Conservation (phyloP, 92 coral and sea anemone genomes). For the Scolanthus callimorphus region DNA sequence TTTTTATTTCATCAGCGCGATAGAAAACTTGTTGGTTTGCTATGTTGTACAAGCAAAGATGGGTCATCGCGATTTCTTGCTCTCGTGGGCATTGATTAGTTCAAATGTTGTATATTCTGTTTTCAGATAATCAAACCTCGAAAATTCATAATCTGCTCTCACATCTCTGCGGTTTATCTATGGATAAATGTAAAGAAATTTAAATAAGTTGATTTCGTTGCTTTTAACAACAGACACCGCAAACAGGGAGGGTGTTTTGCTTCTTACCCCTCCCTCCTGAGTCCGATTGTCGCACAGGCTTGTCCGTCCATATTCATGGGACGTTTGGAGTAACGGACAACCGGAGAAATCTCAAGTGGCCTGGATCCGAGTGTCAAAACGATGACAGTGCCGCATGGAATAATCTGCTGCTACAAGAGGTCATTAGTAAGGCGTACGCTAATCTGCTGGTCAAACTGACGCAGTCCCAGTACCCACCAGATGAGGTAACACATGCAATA, state of each 20-base stretch:
- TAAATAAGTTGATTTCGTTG: too few species aligned
- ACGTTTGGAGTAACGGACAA: slow-evolving; percentile 91
- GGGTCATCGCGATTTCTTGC: too few species aligned
- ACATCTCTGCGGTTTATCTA: too few species aligned
- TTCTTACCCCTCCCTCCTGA: slow-evolving; percentile 89
- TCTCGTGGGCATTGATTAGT: too few species aligned
- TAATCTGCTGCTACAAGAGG: slow-evolving; percentile 53
- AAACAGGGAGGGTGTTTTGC: slow-evolving; percentile 80
- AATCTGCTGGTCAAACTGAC: slow-evolving; percentile 61
- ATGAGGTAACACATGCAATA: too few species aligned
- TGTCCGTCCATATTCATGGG: slow-evolving; percentile 87
- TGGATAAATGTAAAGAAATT: too few species aligned
- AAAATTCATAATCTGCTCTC: too few species aligned
- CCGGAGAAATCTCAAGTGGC: slow-evolving; percentile 88
- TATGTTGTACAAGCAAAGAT: too few species aligned
- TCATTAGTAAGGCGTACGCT: slow-evolving; percentile 75
- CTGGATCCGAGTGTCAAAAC: slow-evolving; percentile 87
- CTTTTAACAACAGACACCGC: slow-evolving; percentile 14
- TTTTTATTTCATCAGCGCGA: too few species aligned
- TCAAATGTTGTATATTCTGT: too few species aligned
- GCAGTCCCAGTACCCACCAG: slow-evolving; percentile 41
- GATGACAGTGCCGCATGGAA: slow-evolving; percentile 94
- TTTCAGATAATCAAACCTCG: too few species aligned
- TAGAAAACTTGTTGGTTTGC: too few species aligned
- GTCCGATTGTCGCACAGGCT: slow-evolving; percentile 87